phyloP scores from a whole-genome alignment of 2,888 invertebrate genomes.

The Gonocerus acuteangulatus region DNA sequence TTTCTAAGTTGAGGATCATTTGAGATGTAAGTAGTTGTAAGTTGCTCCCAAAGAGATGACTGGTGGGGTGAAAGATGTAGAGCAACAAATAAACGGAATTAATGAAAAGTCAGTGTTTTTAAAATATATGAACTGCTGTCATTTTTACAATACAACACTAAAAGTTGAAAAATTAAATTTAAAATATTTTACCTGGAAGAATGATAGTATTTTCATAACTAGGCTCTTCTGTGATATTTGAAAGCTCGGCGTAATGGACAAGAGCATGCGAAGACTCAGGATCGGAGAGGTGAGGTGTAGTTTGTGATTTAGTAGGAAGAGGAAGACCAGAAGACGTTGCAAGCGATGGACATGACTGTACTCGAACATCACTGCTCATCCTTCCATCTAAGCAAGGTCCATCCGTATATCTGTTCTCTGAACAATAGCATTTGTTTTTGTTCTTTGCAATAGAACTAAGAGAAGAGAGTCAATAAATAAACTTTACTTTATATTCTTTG shows the following conservation, averaged over 20 bases:
- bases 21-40: too few species aligned
- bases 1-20: too few species aligned
- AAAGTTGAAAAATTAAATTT: too few species aligned
- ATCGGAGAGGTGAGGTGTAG: slow-evolving; percentile 31
- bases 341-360: slow-evolving; percentile 36
- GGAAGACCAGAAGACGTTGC: slow-evolving; percentile 25
- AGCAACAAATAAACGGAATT: too few species aligned
- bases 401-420: slow-evolving; percentile 12
- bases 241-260: slow-evolving; percentile 39
- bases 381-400: slow-evolving; percentile 19
- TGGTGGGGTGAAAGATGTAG: too few species aligned
- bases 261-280: slow-evolving; percentile 36
- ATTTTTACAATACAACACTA: too few species aligned
- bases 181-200: slow-evolving; percentile 45
- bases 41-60: too few species aligned
- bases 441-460: not conserved
- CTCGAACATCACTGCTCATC: slow-evolving; percentile 12
- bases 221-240: slow-evolving; percentile 45
- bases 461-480: not conserved
- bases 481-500: too few species aligned
- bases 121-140: too few species aligned
- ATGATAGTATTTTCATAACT: slow-evolving; percentile 50
- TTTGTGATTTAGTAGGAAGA: slow-evolving; percentile 36
- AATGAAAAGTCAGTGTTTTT: too few species aligned
- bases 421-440: too few species aligned